A percentile compares a stretch with the other conserved stretches of the same genome.
Conservation (phyloP, 2,797 vertebrate genomes). For the Dendrocincla tyrannina region DNA sequence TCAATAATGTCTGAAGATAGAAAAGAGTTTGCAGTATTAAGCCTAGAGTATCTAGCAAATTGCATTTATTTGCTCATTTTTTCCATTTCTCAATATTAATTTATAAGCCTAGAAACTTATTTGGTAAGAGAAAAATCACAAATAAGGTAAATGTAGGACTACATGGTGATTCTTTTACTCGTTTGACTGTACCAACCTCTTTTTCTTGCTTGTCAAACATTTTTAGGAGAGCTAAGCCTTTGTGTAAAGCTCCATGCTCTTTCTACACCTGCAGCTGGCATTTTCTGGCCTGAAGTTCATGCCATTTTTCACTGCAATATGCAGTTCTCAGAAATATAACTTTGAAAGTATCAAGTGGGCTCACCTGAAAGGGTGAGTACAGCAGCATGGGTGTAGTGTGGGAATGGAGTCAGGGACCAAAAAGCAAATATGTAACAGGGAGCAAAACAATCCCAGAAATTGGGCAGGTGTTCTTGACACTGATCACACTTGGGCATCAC, state of each 20-base stretch:
- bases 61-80: neutral
- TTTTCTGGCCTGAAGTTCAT: neutral
- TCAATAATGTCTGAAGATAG: neutral
- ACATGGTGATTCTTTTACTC: neutral
- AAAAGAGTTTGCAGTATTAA: neutral
- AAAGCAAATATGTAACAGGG: neutral
- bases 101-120: neutral
- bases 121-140: neutral
- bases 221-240: neutral
- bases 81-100: neutral
- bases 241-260: neutral
- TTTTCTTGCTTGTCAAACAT: neutral
- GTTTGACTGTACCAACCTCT: neutral
- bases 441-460: neutral
- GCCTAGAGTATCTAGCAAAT: neutral
- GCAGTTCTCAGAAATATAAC: neutral
- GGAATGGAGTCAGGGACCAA: neutral
- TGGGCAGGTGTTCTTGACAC: neutral
- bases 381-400: neutral
- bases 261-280: neutral
- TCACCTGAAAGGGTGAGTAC: neutral
- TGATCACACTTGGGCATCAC: neutral
- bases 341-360: neutral
- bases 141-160: neutral
- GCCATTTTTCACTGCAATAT: neutral